Percentiles rank a stretch among this genome's conserved stretches.
These are phyloP conservation scores for Drosophila paucipuncta DNA, from an alignment of 2,888 invertebrate genomes.

Conservation along the genomic window DNA sequence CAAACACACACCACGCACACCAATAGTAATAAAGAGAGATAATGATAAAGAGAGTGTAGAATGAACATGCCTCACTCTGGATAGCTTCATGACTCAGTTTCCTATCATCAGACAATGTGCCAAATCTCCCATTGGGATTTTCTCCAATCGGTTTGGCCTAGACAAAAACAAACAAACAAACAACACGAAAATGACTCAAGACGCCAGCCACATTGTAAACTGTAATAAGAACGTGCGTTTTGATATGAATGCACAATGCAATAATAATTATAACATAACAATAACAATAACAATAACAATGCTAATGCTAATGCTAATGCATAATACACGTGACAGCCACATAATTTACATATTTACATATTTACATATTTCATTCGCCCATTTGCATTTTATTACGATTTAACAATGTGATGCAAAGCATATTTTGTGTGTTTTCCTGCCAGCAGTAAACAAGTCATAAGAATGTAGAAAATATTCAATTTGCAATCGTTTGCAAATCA, in stretches of 20 bases:
- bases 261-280: slow-evolving; percentile 4
- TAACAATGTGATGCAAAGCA: slow-evolving; percentile 23
- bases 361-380: slow-evolving; percentile 23
- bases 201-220: neutral
- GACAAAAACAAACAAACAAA: neutral
- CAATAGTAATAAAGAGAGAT: neutral
- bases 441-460: neutral
- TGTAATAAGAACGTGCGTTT: slow-evolving; percentile 10
- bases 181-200: slow-evolving; percentile 21
- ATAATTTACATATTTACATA: slow-evolving; percentile 32
- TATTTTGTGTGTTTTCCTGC: neutral
- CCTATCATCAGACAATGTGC: neutral
- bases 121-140: neutral
- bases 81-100: neutral
- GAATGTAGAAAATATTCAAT: neutral
- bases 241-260: slow-evolving; percentile 26
- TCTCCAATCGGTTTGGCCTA: neutral
- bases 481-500: neutral
- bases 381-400: slow-evolving; percentile 27
- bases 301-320: slow-evolving; percentile 17
- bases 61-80: neutral
- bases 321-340: neutral
- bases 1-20: neutral
- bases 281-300: slow-evolving; percentile 4
- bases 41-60: slow-evolving; percentile 5